A percentile compares a stretch with the other conserved stretches of the same genome.
Conservation (phyloP, 2,888 invertebrate genomes). For the Lymantria dispar region DNA sequence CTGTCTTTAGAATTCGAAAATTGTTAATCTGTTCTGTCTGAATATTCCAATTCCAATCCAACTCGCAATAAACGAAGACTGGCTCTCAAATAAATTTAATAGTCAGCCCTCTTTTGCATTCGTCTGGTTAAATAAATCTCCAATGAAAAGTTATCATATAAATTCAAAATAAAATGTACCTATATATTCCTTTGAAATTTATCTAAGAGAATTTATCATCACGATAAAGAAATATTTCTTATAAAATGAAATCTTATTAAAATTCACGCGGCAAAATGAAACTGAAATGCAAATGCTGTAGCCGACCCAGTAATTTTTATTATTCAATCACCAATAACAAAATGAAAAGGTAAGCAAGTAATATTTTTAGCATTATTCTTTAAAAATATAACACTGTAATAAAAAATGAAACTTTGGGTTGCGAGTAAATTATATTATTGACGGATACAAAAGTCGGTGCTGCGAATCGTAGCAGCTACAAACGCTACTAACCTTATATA, state of each 20-base stretch:
- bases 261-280: slow-evolving; percentile 34
- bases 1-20: slow-evolving; percentile 46
- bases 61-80: slow-evolving; percentile 34
- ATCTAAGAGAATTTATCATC: slow-evolving; percentile 22
- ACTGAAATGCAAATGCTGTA: slow-evolving; percentile 36
- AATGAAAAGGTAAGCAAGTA: slow-evolving; percentile 37
- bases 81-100: slow-evolving; percentile 40
- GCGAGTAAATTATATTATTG: too few relatives aligned
- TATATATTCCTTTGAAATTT: slow-evolving; percentile 17
- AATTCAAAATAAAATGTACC: slow-evolving; percentile 9
- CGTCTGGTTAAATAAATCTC: slow-evolving; percentile 33
- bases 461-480: too few relatives aligned
- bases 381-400: too few relatives aligned
- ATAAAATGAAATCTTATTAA: slow-evolving; percentile 33
- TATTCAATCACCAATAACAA: slow-evolving; percentile 42
- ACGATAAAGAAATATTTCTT: slow-evolving; percentile 18
- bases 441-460: too few relatives aligned
- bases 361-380: not conserved
- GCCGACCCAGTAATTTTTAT: slow-evolving; percentile 31
- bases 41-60: slow-evolving; percentile 38
- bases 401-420: too few relatives aligned
- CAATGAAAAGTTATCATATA: slow-evolving; percentile 3
- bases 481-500: too few relatives aligned
- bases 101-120: slow-evolving; percentile 28
- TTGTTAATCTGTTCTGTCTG: slow-evolving; percentile 47